phyloP scores from a whole-genome alignment of 2,888 invertebrate species.

The Latrodectus hesperus region DNA sequence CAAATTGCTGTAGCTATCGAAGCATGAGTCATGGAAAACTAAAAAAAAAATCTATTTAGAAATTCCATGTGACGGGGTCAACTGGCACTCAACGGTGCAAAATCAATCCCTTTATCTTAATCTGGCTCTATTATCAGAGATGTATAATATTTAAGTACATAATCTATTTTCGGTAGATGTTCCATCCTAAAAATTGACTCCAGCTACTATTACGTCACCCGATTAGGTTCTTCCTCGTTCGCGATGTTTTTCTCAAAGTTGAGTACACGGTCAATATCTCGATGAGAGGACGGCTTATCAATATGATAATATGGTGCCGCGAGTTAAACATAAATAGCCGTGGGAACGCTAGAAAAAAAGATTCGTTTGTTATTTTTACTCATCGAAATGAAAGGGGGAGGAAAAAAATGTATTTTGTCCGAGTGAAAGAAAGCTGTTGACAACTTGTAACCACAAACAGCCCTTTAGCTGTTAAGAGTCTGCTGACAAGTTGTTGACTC shows the following conservation, averaged over 20 bases:
- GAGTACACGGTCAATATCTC: not conserved
- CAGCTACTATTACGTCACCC: no score
- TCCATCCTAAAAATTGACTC: no score
- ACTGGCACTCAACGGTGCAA: no score
- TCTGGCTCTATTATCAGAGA: no score
- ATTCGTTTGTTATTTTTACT: not conserved
- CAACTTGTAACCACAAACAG: slow-evolving; percentile 2
- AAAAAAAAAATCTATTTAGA: no score
- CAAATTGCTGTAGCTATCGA: no score
- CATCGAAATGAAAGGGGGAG: not conserved
- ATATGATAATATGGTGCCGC: not conserved
- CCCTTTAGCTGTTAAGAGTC: slow-evolving; percentile 2
- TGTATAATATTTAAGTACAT: no score
- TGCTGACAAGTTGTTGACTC: slow-evolving; percentile 27
- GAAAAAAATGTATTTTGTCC: not conserved
- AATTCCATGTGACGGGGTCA: no score
- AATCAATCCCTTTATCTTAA: no score
- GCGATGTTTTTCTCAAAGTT: not conserved
- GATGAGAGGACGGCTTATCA: not conserved
- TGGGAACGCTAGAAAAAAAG: not conserved
- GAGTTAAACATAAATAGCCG: not conserved
- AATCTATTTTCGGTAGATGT: no score
- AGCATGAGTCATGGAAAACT: no score
- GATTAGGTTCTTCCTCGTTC: not conserved
- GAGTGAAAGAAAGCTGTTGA: not conserved